phyloP scores from a whole-genome alignment of 2,113 vertebrate species.

The Macrotis lagotis region DNA sequence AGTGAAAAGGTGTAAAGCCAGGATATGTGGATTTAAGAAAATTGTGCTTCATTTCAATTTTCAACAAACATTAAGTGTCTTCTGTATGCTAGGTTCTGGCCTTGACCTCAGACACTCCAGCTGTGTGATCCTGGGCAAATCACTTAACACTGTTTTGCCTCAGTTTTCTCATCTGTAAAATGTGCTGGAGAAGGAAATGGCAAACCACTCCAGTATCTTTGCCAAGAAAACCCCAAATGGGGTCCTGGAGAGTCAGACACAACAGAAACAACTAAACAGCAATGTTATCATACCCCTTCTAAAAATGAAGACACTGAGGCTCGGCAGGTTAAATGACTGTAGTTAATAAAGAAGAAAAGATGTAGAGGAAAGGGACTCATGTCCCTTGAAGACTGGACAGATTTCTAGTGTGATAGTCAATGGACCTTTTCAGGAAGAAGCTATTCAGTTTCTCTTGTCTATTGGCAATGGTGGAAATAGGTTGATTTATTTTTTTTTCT shows the following conservation, averaged over 20 bases:
- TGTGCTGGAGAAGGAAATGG: too few relatives aligned
- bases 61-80: not conserved
- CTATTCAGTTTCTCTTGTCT: not conserved
- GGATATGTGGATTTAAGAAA: not conserved
- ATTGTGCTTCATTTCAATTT: not conserved
- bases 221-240: too few relatives aligned
- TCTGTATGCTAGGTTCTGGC: not conserved
- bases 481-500: not conserved
- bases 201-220: too few relatives aligned
- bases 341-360: not conserved
- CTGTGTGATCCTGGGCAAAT: too few relatives aligned
- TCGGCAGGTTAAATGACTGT: not conserved
- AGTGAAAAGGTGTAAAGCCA: not conserved
- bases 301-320: not conserved
- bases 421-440: not conserved
- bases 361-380: not conserved
- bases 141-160: too few relatives aligned
- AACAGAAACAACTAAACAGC: too few relatives aligned
- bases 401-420: not conserved
- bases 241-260: too few relatives aligned
- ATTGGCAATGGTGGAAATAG: not conserved
- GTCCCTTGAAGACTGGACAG: not conserved
- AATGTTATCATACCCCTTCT: not conserved
- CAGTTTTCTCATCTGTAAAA: too few relatives aligned
- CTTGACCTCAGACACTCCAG: not conserved